phyloP scores from a whole-genome alignment of 1,140 invertebrate species.

The Cyrtorhinus lividipennis region DNA sequence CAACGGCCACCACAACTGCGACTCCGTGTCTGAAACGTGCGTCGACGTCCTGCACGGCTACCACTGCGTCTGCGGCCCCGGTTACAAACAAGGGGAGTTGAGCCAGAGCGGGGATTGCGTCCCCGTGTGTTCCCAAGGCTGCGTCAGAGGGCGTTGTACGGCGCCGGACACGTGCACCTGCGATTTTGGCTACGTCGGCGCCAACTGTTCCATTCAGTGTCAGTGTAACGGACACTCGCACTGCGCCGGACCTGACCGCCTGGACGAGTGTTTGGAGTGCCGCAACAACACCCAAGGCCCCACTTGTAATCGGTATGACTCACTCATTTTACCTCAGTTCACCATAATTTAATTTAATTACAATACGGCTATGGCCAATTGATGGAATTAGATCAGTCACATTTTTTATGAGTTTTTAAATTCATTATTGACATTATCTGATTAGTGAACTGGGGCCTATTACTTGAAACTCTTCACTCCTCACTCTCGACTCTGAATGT shows the following conservation, averaged over 20 bases:
- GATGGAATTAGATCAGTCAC: too few relatives aligned
- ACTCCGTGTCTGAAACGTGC: slow-evolving; percentile 69
- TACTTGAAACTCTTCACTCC: too few relatives aligned
- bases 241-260: slow-evolving; percentile 68
- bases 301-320: slow-evolving; percentile 4
- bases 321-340: too few relatives aligned
- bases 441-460: too few relatives aligned
- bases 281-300: slow-evolving; percentile 68
- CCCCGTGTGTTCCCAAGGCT: slow-evolving; percentile 45
- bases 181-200: slow-evolving; percentile 88
- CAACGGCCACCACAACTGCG: slow-evolving; percentile 83
- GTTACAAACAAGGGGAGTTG: slow-evolving; percentile 27
- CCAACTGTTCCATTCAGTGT: slow-evolving; percentile 84
- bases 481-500: too few relatives aligned
- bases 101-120: slow-evolving; percentile 1
- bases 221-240: slow-evolving; percentile 89
- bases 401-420: too few relatives aligned
- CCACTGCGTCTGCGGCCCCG: slow-evolving; percentile 70
- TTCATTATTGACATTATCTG: too few relatives aligned
- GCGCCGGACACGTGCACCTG: slow-evolving; percentile 75
- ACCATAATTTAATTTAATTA: too few relatives aligned
- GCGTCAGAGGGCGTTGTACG: slow-evolving; percentile 72
- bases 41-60: slow-evolving; percentile 59
- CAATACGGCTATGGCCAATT: too few relatives aligned
- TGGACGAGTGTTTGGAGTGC: slow-evolving; percentile 69